Percentiles rank a stretch among this genome's conserved stretches.
Conservation (phyloP, 2,113 vertebrate species). For the Catharus bicknelli region DNA sequence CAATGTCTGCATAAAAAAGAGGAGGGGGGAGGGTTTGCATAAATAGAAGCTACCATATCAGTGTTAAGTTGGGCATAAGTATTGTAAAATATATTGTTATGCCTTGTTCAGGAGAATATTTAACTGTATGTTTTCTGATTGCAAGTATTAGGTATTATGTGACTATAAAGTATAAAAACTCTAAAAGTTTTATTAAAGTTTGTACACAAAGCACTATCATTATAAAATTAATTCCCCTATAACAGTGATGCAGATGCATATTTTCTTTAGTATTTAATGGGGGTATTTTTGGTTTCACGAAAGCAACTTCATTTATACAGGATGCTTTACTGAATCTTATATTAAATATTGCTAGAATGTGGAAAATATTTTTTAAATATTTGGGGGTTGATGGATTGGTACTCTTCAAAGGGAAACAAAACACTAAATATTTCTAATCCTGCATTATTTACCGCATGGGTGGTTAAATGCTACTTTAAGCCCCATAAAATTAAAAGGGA, state of each 20-base stretch:
- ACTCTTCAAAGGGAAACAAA: conserved; percentile 93
- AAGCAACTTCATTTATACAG: conserved; percentile 40
- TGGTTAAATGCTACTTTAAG: conserved; percentile 98
- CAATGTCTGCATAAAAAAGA: neutral
- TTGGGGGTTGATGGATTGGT: conserved; percentile 85
- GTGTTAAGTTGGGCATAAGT: neutral
- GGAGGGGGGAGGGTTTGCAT: fast-evolving
- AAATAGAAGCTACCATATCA: neutral
- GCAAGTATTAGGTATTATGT: neutral
- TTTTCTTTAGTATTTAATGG: neutral
- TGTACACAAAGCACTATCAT: neutral
- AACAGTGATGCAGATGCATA: neutral
- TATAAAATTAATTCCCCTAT: neutral
- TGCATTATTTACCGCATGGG: conserved; percentile 96
- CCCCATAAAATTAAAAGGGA: conserved; percentile 98
- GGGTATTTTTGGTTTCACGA: neutral
- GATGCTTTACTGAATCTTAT: conserved; percentile 65
- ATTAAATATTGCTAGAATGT: conserved; percentile 73
- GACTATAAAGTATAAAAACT: neutral
- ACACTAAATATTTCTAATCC: conserved; percentile 98
- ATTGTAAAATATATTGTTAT: neutral
- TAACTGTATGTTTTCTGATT: neutral
- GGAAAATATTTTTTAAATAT: conserved; percentile 75
- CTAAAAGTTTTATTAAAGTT: neutral
- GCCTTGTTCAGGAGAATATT: neutral